Conservation (phyloP, 2,888 invertebrate species). For the Lordiphosa fenestrarum region DNA sequence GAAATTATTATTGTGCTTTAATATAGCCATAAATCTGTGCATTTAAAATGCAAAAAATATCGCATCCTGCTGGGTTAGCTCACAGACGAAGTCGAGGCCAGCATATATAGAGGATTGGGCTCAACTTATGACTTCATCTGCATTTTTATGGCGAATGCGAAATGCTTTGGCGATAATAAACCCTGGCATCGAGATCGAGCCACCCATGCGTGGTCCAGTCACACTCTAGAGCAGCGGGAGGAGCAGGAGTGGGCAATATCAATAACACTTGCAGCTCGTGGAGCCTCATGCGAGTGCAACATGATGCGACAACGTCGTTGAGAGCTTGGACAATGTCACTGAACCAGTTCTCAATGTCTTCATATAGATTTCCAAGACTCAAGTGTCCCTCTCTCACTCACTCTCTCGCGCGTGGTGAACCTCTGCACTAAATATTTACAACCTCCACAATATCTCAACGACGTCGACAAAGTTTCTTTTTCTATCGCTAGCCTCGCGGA, state of each 20-base stretch:
- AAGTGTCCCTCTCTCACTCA: background rate
- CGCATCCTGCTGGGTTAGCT: slow-evolving; percentile 66
- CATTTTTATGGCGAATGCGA: slow-evolving; percentile 52
- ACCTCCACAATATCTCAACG: slow-evolving; percentile 75
- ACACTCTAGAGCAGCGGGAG: slow-evolving; percentile 11
- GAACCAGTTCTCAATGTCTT: slow-evolving; percentile 78
- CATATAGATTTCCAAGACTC: slow-evolving; percentile 58
- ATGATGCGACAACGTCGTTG: slow-evolving; percentile 64
- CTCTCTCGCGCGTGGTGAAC: slow-evolving; percentile 40
- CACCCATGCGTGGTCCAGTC: slow-evolving; percentile 72
- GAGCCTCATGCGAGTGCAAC: slow-evolving; percentile 53
- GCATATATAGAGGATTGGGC: slow-evolving; percentile 30
- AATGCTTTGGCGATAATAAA: slow-evolving; percentile 62
- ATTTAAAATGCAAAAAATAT: slow-evolving; percentile 64
- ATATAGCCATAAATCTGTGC: slow-evolving; percentile 72
- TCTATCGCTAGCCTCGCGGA: slow-evolving; percentile 51
- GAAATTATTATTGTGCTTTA: slow-evolving; percentile 73
- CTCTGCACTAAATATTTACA: slow-evolving; percentile 76
- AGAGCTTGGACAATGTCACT: slow-evolving; percentile 67
- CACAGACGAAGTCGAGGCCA: slow-evolving; percentile 2
- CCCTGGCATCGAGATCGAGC: slow-evolving; percentile 53
- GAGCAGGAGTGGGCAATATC: slow-evolving; percentile 53
- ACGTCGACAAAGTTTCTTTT: slow-evolving; percentile 29
- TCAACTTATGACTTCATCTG: slow-evolving; percentile 74
- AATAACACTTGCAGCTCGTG: slow-evolving; percentile 72